Conservation (phyloP, 2,113 vertebrate genomes). For the Gulo gulo region DNA sequence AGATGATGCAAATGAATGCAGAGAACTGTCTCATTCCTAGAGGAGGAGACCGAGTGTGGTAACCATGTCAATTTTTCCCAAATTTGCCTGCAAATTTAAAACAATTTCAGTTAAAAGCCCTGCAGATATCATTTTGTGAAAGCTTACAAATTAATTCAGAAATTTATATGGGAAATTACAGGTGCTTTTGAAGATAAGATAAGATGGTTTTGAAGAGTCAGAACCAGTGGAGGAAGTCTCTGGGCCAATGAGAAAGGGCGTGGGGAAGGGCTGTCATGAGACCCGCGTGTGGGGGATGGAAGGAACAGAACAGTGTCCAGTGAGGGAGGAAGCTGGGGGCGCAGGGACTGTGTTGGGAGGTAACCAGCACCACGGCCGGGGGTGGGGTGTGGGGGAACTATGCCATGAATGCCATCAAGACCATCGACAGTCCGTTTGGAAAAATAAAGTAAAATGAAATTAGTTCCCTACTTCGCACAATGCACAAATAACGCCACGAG, state of each 20-base stretch:
- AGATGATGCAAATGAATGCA: neutral
- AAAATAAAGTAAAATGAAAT: neutral
- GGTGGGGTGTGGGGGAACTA: neutral
- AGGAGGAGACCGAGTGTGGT: fast-evolving
- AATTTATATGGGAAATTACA: neutral
- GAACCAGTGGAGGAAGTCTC: neutral
- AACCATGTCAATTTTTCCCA: no score
- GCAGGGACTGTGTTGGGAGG: no score
- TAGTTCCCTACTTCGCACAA: neutral
- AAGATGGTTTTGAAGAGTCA: neutral
- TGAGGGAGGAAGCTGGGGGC: no score
- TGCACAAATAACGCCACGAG: neutral
- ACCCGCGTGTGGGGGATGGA: no score
- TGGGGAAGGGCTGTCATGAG: neutral
- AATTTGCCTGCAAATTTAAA: neutral
- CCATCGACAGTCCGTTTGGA: neutral
- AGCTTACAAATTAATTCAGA: neutral
- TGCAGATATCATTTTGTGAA: neutral
- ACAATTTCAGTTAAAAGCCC: neutral
- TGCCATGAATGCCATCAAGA: neutral
- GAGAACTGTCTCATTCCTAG: neutral
- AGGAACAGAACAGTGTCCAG: fast-evolving
- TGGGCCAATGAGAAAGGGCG: neutral
- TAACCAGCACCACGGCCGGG: no score
- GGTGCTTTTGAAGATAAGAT: neutral